These are phyloP conservation scores for Drosophila ochracea DNA, from an alignment of 2,888 invertebrate species.

Conservation along the genomic window DNA sequence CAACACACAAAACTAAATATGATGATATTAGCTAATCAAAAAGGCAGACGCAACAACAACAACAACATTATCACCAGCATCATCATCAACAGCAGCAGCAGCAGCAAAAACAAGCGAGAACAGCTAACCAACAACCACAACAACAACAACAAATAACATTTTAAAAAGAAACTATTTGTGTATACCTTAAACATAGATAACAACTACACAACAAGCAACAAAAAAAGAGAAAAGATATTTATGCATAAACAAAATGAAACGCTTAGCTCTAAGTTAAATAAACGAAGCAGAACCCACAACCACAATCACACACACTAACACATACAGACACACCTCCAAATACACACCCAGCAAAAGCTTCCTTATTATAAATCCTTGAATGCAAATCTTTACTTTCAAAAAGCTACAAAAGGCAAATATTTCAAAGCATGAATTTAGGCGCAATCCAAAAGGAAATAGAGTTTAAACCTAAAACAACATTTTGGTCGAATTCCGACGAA, in stretches of 20 bases:
- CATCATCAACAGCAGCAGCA: constrained; percentile 51
- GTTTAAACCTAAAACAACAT: constrained; percentile 24
- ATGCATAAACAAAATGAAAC: constrained; percentile 77
- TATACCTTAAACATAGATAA: constrained; percentile 68
- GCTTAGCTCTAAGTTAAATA: constrained; percentile 79
- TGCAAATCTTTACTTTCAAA: constrained; percentile 59
- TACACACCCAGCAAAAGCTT: constrained; percentile 10
- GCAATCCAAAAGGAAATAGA: constrained; percentile 53
- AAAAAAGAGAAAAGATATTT: constrained; percentile 70
- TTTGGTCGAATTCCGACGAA: constrained; percentile 29
- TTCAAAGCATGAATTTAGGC: constrained; percentile 77
- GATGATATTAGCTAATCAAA: constrained; percentile 72
- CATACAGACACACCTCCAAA: constrained; percentile 9
- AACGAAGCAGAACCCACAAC: constrained; percentile 54
- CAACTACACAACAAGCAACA: constrained; percentile 44
- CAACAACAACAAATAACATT: constrained; percentile 31
- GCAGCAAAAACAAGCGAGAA: constrained; percentile 32
- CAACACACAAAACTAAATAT: constrained; percentile 17
- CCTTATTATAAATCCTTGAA: constrained; percentile 35
- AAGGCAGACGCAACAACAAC: constrained; percentile 44
- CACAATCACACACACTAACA: constrained; percentile 33
- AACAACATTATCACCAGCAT: constrained; percentile 44
- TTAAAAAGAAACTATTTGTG: constrained; percentile 76
- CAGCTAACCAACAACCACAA: constrained; percentile 27
- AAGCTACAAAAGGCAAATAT: constrained; percentile 58